Evolutionary conservation across 2,113 vertebrate species (phyloP).

Genomic region (Daboia siamensis): DNA sequence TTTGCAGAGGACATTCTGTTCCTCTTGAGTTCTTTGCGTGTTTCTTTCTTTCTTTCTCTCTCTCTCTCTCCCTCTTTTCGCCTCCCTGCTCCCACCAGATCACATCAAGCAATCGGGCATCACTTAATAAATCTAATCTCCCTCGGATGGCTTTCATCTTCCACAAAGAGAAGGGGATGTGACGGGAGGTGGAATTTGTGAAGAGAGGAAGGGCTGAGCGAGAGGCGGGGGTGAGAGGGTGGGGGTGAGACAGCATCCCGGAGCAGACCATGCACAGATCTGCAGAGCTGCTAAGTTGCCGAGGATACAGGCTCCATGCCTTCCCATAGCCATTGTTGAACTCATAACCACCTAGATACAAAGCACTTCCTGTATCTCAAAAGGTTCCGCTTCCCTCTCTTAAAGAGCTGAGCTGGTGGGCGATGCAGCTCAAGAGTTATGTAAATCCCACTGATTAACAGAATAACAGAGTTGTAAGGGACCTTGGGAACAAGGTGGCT

Average conservation of each 20-base stretch:
- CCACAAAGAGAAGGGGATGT: not conserved
- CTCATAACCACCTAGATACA: not conserved
- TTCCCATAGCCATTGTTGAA: not conserved
- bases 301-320: not conserved
- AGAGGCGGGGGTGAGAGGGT: not conserved
- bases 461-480: too few relatives aligned
- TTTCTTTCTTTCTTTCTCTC: not conserved
- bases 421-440: not conserved
- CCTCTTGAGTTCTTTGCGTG: slow-evolving; percentile 19
- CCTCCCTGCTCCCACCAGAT: slow-evolving; percentile 1
- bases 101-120: slow-evolving; percentile 32
- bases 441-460: not conserved
- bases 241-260: not conserved
- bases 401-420: not conserved
- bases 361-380: not conserved
- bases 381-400: not conserved
- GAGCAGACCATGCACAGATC: not conserved
- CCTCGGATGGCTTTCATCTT: slow-evolving; percentile 50
- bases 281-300: not conserved
- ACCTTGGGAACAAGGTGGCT: too few relatives aligned
- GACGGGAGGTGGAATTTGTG: not conserved
- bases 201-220: not conserved
- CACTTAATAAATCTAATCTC: slow-evolving; percentile 57
- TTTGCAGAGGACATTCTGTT: slow-evolving; percentile 38
- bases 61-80: not conserved